Evolutionary conservation across 2,113 vertebrate genomes (phyloP), one percentile per base, ranked within the genome.

Genomic region (Glaucidium brasilianum): DNA sequence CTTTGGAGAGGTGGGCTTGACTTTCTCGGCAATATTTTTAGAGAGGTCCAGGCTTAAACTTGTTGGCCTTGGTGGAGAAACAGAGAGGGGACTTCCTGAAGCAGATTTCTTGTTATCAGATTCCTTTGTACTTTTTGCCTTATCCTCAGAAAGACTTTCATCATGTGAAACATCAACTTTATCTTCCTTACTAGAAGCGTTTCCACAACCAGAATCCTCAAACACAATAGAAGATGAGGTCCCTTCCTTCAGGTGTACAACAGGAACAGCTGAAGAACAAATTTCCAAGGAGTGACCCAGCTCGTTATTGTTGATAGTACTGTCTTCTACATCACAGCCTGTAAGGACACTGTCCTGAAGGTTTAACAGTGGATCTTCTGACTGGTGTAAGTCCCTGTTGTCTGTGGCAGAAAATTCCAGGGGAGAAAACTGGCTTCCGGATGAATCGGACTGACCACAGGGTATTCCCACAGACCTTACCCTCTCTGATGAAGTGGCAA

Each of bases 201-300:
- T 99, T 79, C 98, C 98, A 55, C 99, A 99, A 77, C 99, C 99
- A 41, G 99, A 99, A 97, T 99, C 99, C 96, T 99, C 99, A 67
- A 99, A 99, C 45, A 99, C 98, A 30, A 99, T 99, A 52, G 99
- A 99, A 32, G 99, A 99, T 27, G 99, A 99, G 18, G 99, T 99
- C 93, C 99, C 98, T 96, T 99, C 99, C 81, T 97, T 96, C 29
- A 97, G 91, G 26, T 95, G 94, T 5, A 95, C 50, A 32, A 96
- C 90, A 58, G 98, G 98, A 81, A 95, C 94, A 7, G 98, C 95
- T 7, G 98, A 92, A n/a, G 98, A 97, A 94, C 98, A 98, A 2
- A 98, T 95, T 97, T 99, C 98, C 72, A 98, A 98, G 82, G 98
- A 98, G 91, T 98, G 95, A 2, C 96, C 98, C 22, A 98, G 97